Evolutionary conservation across 2,888 invertebrate species (phyloP).

Genomic region (Tetrapedia diversipes): DNA sequence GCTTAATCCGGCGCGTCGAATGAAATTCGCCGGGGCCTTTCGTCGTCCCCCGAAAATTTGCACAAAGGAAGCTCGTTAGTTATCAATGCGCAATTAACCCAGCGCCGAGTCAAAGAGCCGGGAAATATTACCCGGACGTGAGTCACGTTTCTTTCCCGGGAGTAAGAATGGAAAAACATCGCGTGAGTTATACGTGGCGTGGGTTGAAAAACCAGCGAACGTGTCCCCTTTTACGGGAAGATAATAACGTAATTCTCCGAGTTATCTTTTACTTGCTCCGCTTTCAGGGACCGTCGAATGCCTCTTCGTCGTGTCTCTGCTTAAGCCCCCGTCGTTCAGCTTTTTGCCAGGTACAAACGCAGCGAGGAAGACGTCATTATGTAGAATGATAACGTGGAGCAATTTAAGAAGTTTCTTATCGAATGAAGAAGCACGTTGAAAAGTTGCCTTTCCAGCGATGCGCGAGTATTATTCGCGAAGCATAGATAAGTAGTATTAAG

Average conservation of each 20-base stretch:
- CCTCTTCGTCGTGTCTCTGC: not conserved
- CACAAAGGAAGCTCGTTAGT: constrained; percentile 72
- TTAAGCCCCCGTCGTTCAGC: not conserved
- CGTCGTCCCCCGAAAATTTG: constrained; percentile 48
- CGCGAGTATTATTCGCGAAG: too few relatives aligned
- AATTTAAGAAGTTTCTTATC: too few relatives aligned
- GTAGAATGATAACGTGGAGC: not conserved
- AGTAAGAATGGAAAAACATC: constrained; percentile 16
- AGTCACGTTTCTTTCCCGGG: constrained; percentile 24
- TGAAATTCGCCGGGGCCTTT: constrained; percentile 60
- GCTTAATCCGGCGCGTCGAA: constrained; percentile 63
- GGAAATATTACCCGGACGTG: constrained; percentile 38
- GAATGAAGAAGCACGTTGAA: too few relatives aligned
- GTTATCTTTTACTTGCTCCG: not conserved
- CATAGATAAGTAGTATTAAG: too few relatives aligned
- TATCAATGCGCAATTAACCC: constrained; percentile 74
- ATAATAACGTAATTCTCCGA: constrained; percentile 15
- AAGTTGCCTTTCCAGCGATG: too few relatives aligned
- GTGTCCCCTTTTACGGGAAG: not conserved
- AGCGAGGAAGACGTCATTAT: rapidly evolving
- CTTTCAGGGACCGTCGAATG: not conserved
- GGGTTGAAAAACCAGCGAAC: not conserved
- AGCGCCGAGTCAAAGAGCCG: constrained; percentile 50
- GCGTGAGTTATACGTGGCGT: not conserved
- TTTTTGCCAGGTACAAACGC: not conserved